Base-by-base conservation (phyloP, 2,888 invertebrate species). In the Saturnia japonica region DNA sequence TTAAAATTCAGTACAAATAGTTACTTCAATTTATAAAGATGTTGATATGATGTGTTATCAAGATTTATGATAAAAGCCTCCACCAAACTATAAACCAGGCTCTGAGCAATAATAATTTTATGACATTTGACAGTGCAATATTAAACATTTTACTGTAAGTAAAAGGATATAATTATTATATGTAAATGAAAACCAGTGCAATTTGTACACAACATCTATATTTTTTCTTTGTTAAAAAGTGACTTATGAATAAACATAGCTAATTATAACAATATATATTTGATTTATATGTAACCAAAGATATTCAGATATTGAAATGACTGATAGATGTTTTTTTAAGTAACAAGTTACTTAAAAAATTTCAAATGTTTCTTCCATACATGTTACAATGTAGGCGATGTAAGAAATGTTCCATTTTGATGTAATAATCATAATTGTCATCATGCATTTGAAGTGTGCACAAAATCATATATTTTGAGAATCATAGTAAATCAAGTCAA, bases 81-180 rank as follows among this genome's bases (percentile, higher is more conserved):
- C 8, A 54, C 19, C 22, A 54, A n/a, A 22, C 22, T 14, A 60
- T 60, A 28, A 67, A 67, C 42, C 67, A 54, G 64, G 40, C 60
- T 72, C 71, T 73, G 57, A 72, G 76, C 75, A 76, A 74, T 75
- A 72, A 70, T 73, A 71, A 67, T 34, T 74, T 73, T 75, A 72
- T 73, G 74, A 74, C 72, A 70, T n/a, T 85, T 85, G 83, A 87
- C 93, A 89, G 93, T 93, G 93, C 93, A 93, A 93, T 93, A 93
- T 89, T 84, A 88, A 88, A 87, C 80, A 84, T 85, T 90, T 93
- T 92, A 91, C 92, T 93, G 78, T 91, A 91, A 93, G 91, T 92
- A 89, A 93, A 91, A 88, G 81, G 78, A 82, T 81, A 82, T 84
- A 83, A 81, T 83, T 82, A 78, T 82, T 84, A 85, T 86, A 72